Percentiles rank a stretch among this genome's conserved stretches.
These are phyloP conservation scores for Octopus bimaculoides DNA, from an alignment of 1,140 invertebrate genomes.

Conservation along the genomic window DNA sequence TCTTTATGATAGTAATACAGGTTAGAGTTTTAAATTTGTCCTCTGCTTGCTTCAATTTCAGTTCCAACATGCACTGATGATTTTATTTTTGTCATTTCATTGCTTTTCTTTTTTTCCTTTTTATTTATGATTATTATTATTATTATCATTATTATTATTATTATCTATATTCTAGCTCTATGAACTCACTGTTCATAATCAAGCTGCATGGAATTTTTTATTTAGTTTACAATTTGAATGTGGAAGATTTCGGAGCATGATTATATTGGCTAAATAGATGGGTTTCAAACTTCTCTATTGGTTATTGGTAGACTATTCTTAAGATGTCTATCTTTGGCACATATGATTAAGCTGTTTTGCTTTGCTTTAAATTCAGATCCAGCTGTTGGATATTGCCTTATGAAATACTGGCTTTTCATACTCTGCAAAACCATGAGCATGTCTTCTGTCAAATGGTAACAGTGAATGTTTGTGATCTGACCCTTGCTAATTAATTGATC, in stretches of 20 bases:
- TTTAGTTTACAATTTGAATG: conserved; percentile 6
- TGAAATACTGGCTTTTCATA: neutral
- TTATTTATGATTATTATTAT: neutral
- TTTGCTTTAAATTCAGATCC: conserved; percentile 5
- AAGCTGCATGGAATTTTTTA: neutral
- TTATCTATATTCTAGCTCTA: neutral
- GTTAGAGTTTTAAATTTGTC: conserved; percentile 40
- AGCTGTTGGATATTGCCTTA: neutral
- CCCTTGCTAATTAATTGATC: neutral
- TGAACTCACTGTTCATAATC: neutral
- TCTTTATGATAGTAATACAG: conserved; percentile 76
- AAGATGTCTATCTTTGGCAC: too few species aligned
- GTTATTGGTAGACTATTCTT: too few species aligned
- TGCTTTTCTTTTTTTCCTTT: conserved; percentile 9
- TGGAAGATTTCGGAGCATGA: conserved; percentile 5
- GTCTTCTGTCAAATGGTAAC: conserved; percentile 6
- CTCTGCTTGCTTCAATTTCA: conserved; percentile 19
- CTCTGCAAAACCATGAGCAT: neutral
- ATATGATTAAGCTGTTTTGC: too few species aligned
- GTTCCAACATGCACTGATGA: conserved; percentile 18
- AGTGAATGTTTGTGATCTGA: neutral
- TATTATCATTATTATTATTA: conserved; percentile 14
- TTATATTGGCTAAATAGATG: neutral
- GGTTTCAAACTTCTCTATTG: too few species aligned
- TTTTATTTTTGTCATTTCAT: conserved; percentile 20